phyloP scores from a whole-genome alignment of 2,797 vertebrate genomes.

The Prionace glauca region DNA sequence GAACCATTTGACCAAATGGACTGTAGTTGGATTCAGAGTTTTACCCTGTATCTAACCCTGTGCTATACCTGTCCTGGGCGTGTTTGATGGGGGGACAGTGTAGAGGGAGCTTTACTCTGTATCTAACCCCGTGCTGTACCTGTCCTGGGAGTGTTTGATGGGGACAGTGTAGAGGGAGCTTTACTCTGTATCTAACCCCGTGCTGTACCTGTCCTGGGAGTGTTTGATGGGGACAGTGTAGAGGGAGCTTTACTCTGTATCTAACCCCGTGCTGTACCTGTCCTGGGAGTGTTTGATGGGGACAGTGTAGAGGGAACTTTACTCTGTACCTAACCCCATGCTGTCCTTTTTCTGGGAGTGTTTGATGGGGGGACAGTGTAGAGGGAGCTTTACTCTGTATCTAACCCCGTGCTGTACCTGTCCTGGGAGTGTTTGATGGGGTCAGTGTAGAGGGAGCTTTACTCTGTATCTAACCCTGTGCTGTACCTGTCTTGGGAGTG shows the following conservation, averaged over 20 bases:
- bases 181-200: neutral
- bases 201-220: neutral
- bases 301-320: neutral
- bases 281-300: neutral
- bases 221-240: neutral
- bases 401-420: neutral
- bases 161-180: neutral
- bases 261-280: neutral
- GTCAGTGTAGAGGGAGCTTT: neutral
- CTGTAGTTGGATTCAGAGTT: neutral
- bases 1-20: neutral
- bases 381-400: neutral
- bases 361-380: no score
- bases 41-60: neutral
- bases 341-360: no score
- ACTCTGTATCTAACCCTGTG: neutral
- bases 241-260: neutral
- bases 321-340: neutral
- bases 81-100: neutral
- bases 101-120: neutral
- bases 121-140: neutral
- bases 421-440: neutral
- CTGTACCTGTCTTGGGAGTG: neutral
- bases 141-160: neutral
- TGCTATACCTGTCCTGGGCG: neutral